Conservation (phyloP, 1,140 invertebrate genomes). For the Zaprionus camerounensis region DNA sequence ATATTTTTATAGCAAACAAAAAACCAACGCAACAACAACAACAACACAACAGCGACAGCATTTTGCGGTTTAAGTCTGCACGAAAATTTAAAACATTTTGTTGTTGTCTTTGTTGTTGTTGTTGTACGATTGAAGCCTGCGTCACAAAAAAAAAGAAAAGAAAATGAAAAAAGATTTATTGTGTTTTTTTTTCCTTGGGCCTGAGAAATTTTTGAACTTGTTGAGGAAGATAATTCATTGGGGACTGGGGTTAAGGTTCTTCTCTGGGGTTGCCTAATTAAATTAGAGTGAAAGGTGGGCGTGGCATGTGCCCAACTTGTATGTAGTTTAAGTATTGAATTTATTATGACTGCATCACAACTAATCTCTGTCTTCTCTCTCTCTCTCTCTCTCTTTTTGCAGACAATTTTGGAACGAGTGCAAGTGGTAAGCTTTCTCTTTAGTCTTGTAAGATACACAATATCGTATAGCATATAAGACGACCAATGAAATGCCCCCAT, state of each 20-base stretch:
- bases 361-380: slow-evolving; percentile 37
- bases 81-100: slow-evolving; percentile 65
- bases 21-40: slow-evolving; percentile 34
- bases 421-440: slow-evolving; percentile 77
- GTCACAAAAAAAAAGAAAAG: slow-evolving; percentile 5
- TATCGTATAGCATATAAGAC: no score
- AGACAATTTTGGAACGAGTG: slow-evolving; percentile 84
- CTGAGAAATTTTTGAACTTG: slow-evolving; percentile 61
- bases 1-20: slow-evolving; percentile 73
- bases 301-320: neutral
- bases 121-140: slow-evolving; percentile 25
- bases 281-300: slow-evolving; percentile 44
- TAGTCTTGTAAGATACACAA: neutral
- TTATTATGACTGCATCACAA: slow-evolving; percentile 24
- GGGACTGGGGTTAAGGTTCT: neutral
- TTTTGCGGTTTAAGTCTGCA: slow-evolving; percentile 74
- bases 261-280: slow-evolving; percentile 30
- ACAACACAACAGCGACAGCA: slow-evolving; percentile 43
- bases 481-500: slow-evolving; percentile 46
- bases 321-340: neutral
- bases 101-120: slow-evolving; percentile 19
- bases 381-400: slow-evolving; percentile 56
- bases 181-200: slow-evolving; percentile 24
- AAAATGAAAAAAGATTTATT: slow-evolving; percentile 72
- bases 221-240: slow-evolving; percentile 45